Evolutionary conservation across 2,888 invertebrate species (phyloP).

Genomic region (Cantharis nigra): DNA sequence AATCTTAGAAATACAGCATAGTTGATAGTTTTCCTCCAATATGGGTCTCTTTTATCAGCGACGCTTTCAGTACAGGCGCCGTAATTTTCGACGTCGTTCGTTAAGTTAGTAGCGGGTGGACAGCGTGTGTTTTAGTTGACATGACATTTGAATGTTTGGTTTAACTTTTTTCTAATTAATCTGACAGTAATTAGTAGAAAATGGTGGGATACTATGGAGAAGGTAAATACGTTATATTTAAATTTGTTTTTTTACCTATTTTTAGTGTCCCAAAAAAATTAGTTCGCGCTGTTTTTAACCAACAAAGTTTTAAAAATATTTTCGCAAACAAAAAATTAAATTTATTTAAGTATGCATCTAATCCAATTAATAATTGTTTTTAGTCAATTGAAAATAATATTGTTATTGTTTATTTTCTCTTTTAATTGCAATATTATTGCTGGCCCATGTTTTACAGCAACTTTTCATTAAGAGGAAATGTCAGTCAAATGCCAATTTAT

Average conservation of each 20-base stretch:
- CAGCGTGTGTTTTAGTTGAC: slow-evolving; percentile 23
- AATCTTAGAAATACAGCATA: not conserved
- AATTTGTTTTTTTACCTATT: not conserved
- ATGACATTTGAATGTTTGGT: slow-evolving; percentile 1
- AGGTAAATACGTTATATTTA: slow-evolving; percentile 36
- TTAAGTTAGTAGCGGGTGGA: slow-evolving; percentile 28
- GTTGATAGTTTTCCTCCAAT: not conserved
- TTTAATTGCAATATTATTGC: not conserved
- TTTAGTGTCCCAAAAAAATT: not conserved
- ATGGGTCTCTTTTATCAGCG: slow-evolving; percentile 4
- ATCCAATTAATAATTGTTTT: not conserved
- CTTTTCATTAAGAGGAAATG: slow-evolving; percentile 13
- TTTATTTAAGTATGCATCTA: not conserved
- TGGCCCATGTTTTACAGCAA: not conserved
- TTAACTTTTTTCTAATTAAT: slow-evolving; percentile 41
- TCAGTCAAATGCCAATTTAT: slow-evolving; percentile 14
- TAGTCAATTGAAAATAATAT: not conserved
- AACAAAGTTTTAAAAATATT: not conserved
- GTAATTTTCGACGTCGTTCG: slow-evolving; percentile 16
- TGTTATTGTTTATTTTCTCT: not conserved
- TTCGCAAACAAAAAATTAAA: not conserved
- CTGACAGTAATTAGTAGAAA: slow-evolving; percentile 37
- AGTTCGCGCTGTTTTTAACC: not conserved
- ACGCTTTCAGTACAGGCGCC: slow-evolving; percentile 22
- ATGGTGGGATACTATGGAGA: slow-evolving; percentile 44